Conservation (phyloP, 2,797 vertebrate genomes). For the Sebastes diaconus region DNA sequence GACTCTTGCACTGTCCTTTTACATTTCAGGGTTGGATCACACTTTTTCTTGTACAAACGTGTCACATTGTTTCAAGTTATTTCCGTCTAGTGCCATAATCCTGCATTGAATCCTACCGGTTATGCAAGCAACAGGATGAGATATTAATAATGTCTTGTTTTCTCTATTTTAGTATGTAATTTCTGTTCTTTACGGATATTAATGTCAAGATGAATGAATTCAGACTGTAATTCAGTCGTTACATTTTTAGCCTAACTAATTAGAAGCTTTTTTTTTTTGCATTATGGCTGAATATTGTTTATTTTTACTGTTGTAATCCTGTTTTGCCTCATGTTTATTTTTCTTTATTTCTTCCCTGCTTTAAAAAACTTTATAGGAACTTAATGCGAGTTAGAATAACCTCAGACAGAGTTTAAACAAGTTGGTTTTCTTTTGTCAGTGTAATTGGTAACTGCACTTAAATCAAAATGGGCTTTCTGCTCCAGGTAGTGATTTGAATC, state of each 20-base stretch:
- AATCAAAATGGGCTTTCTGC: slow-evolving; percentile 25
- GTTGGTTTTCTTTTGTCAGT: slow-evolving; percentile 27
- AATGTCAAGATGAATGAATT: slow-evolving; percentile 24
- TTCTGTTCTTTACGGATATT: slow-evolving; percentile 43
- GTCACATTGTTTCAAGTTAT: slow-evolving; percentile 25
- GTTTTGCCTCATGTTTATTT: neutral
- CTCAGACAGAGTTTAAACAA: neutral
- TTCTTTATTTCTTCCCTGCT: neutral
- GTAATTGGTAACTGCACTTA: slow-evolving; percentile 29
- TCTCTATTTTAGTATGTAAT: slow-evolving; percentile 30
- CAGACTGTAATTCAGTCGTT: neutral
- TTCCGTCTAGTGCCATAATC: slow-evolving; percentile 45
- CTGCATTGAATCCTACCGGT: slow-evolving; percentile 21
- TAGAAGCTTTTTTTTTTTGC: neutral
- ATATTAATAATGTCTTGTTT: slow-evolving; percentile 31
- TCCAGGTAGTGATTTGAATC: slow-evolving; percentile 26
- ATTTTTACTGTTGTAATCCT: neutral
- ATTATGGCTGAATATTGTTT: neutral
- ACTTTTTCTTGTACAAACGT: neutral
- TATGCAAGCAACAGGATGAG: slow-evolving; percentile 26
- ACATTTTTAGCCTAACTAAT: slow-evolving; percentile 22
- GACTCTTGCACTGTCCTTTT: neutral
- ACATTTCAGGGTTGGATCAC: neutral
- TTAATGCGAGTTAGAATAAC: slow-evolving; percentile 7
- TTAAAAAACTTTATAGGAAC: neutral